A percentile compares a stretch with the other conserved stretches of the same genome.
Conservation (phyloP, 2,113 vertebrate species). For the Etheostoma spectabile region DNA sequence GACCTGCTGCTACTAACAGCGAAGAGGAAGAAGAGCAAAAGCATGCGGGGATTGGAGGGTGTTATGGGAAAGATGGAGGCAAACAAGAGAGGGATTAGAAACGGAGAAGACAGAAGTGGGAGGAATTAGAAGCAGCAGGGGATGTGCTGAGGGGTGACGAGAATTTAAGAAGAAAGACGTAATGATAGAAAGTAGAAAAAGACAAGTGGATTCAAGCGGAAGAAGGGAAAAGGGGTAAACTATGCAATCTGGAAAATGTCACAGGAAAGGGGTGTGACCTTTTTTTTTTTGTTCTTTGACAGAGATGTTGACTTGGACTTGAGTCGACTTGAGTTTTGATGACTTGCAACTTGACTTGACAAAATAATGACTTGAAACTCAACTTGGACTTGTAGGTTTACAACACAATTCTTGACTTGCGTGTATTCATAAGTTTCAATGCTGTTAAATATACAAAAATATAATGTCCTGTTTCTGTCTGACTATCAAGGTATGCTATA, state of each 20-base stretch:
- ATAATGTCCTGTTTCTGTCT: no score
- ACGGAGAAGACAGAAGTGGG: slow-evolving; percentile 38
- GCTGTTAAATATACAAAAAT: no score
- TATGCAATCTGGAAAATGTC: neutral
- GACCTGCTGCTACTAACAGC: slow-evolving; percentile 63
- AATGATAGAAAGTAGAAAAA: slow-evolving; percentile 6
- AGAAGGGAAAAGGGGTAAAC: neutral
- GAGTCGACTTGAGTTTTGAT: no score
- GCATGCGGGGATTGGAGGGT: slow-evolving; percentile 12
- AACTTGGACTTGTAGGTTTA: no score
- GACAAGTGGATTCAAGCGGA: slow-evolving; percentile 3
- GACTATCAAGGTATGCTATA: no score
- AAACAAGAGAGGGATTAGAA: slow-evolving; percentile 46
- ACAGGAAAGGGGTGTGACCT: neutral
- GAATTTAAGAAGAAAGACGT: slow-evolving; percentile 29
- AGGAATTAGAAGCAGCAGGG: slow-evolving; percentile 38
- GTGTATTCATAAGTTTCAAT: no score
- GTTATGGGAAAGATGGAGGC: slow-evolving; percentile 21
- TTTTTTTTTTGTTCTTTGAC: no score
- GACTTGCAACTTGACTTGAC: no score
- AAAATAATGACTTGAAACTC: no score
- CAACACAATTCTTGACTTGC: no score
- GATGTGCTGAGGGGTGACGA: slow-evolving; percentile 29
- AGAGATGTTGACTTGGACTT: no score
- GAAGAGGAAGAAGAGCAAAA: neutral